A percentile compares a stretch with the other conserved stretches of the same genome.
These are phyloP conservation scores for Tringa solitaria DNA, from an alignment of 2,113 vertebrate species.

Conservation along the genomic window DNA sequence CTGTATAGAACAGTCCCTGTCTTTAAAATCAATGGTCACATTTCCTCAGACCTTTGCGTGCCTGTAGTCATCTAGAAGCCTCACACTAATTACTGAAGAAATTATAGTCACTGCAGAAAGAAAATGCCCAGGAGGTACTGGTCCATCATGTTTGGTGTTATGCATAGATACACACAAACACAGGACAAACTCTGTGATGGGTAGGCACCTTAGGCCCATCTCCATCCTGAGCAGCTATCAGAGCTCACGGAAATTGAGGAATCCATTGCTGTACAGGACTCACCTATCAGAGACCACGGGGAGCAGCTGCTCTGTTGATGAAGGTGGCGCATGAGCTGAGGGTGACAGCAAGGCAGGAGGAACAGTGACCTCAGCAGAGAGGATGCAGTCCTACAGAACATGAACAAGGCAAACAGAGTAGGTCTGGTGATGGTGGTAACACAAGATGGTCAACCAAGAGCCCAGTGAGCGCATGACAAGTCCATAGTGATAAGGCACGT, in stretches of 20 bases:
- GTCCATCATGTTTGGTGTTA: not conserved
- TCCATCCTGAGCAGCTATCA: not conserved
- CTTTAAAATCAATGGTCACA: not conserved
- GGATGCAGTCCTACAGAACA: not conserved
- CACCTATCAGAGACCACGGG: not conserved
- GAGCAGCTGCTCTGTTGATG: not conserved
- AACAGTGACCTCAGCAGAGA: not conserved
- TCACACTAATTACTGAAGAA: not conserved
- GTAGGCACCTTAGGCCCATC: not conserved
- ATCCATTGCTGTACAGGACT: not conserved
- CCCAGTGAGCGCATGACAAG: not conserved
- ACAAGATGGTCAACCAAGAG: not conserved
- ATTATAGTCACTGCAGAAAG: not conserved
- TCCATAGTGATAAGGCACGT: not conserved
- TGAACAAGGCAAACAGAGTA: not conserved
- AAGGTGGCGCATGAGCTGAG: not conserved
- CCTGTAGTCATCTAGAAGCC: not conserved
- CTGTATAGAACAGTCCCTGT: not conserved
- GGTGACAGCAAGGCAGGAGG: not conserved
- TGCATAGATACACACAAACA: not conserved
- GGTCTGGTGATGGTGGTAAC: not conserved
- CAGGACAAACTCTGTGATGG: not conserved
- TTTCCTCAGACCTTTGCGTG: not conserved
- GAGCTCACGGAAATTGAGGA: not conserved
- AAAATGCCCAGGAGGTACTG: not conserved